A percentile compares a stretch with the other conserved stretches of the same genome.
Conservation (phyloP, 2,888 invertebrate genomes). For the Melieria picta region DNA sequence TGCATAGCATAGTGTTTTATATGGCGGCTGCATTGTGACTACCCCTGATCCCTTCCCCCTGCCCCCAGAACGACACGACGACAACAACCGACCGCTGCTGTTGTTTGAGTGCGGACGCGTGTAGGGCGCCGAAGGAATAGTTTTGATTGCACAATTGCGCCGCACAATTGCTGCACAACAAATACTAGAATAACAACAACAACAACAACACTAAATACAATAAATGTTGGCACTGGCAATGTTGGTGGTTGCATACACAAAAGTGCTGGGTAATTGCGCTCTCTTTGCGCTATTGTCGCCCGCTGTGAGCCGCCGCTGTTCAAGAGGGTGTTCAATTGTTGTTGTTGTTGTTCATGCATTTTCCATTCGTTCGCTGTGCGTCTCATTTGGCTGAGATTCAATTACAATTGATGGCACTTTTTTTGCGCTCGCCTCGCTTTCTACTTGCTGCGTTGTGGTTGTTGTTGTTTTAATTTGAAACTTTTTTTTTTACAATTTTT, state of each 20-base stretch:
- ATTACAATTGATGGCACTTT: constrained; percentile 10
- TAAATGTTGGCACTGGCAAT: constrained; percentile 20
- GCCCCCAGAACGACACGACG: neutral
- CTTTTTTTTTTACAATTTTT: neutral
- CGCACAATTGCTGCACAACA: constrained; percentile 18
- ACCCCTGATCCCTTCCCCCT: neutral
- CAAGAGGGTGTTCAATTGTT: too few species aligned
- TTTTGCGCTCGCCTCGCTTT: neutral
- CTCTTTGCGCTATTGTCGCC: too few species aligned
- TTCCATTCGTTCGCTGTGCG: neutral
- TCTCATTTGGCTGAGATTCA: constrained; percentile 7
- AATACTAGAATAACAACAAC: constrained; percentile 15
- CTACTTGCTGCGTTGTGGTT: neutral
- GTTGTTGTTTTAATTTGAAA: too few species aligned
- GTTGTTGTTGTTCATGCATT: too few species aligned
- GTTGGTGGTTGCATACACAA: constrained; percentile 20
- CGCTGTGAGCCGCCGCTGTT: too few species aligned
- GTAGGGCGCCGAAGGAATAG: constrained; percentile 20
- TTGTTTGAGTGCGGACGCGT: neutral
- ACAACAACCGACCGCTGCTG: neutral
- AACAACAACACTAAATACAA: constrained; percentile 16
- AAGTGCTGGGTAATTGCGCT: neutral
- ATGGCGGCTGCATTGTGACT: constrained; percentile 9
- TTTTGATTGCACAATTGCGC: constrained; percentile 31
- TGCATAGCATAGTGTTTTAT: constrained; percentile 9